Evolutionary conservation across 2,113 vertebrate species (phyloP).

Genomic region (Gnathonemus echidnorhynchus): DNA sequence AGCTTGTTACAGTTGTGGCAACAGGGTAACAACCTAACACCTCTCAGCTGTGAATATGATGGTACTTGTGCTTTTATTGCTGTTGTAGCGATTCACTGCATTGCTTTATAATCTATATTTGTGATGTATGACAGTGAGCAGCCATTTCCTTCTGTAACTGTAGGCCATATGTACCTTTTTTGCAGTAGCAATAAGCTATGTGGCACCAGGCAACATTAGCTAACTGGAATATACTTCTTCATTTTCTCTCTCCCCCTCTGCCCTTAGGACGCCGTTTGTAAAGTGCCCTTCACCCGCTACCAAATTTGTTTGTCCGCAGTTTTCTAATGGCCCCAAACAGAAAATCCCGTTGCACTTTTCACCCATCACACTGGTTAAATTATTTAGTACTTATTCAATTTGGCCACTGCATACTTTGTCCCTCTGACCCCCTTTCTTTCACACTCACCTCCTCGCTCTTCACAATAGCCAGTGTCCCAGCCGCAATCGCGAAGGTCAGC

Average conservation of each 20-base stretch:
- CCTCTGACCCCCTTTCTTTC: neutral
- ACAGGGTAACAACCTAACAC: neutral
- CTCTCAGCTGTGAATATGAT: neutral
- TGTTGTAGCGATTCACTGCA: neutral
- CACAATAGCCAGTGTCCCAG: neutral
- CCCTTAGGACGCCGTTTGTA: too few relatives aligned
- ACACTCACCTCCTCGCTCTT: neutral
- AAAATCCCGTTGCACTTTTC: neutral
- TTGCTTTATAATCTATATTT: neutral
- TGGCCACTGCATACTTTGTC: neutral
- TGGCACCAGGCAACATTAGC: neutral
- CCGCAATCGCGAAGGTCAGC: neutral
- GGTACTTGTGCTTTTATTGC: neutral
- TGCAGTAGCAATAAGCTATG: neutral
- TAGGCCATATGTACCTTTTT: neutral
- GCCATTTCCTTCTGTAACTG: neutral
- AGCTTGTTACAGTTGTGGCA: neutral
- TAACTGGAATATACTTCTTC: neutral
- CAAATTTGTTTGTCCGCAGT: neutral
- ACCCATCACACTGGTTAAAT: neutral
- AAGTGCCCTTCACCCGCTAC: neutral
- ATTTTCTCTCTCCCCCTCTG: neutral
- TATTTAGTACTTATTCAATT: neutral
- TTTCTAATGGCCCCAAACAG: neutral
- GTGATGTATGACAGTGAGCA: neutral